Conservation (phyloP, 53 echinoderm and acorn worm genomes). For the Temnopleurus reevesii region DNA sequence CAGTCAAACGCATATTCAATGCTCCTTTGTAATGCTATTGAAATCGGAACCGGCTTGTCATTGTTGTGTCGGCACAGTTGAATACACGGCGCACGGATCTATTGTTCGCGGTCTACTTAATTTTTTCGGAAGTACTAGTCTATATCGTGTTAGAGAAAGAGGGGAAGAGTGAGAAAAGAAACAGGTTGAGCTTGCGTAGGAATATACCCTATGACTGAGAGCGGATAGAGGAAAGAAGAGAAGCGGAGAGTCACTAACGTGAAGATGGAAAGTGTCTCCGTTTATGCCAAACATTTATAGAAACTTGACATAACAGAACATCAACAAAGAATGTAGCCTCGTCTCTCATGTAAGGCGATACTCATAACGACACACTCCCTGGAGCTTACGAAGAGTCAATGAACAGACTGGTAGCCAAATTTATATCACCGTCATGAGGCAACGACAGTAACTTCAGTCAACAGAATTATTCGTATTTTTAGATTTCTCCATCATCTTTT, state of each 20-base stretch:
- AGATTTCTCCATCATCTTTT: background rate
- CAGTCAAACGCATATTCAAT: no score
- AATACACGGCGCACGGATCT: no score
- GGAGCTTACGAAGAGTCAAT: conserved; percentile 16
- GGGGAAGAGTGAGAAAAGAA: no score
- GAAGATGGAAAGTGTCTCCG: background rate
- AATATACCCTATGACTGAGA: no score
- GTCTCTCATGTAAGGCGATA: conserved; percentile 27
- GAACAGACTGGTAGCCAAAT: conserved; percentile 46
- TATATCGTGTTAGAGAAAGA: no score
- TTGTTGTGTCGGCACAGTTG: no score
- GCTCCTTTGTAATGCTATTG: no score
- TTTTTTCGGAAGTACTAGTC: no score
- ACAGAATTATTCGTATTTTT: conserved; percentile 13
- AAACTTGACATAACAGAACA: conserved; percentile 42
- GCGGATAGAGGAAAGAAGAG: background rate
- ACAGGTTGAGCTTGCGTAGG: no score
- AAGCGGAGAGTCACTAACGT: no score
- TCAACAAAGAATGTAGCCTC: conserved; percentile 16
- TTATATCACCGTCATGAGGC: background rate
- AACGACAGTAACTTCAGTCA: conserved; percentile 32
- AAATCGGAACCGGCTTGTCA: no score
- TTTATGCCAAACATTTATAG: background rate
- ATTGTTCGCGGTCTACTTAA: no score
- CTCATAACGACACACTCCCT: conserved; percentile 43